Evolutionary conservation across 2,113 vertebrate genomes (phyloP).

Genomic region (Syngnathus floridae): DNA sequence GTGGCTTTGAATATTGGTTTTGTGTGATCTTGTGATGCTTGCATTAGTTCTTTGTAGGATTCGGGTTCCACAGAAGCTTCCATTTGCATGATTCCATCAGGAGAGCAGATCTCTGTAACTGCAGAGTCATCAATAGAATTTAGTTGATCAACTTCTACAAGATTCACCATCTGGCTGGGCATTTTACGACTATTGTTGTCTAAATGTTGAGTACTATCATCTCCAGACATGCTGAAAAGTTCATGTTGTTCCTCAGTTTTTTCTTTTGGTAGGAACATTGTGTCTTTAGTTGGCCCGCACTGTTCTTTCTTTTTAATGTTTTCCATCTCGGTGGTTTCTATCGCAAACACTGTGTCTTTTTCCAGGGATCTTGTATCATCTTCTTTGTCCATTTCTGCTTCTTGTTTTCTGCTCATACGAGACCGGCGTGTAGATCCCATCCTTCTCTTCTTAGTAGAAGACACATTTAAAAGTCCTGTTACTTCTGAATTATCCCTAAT

Average conservation of each 20-base stretch:
- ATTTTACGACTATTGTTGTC: not conserved
- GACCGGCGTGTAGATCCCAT: slow-evolving; percentile 51
- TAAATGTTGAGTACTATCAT: not conserved
- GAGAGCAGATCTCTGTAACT: not conserved
- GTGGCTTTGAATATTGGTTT: not conserved
- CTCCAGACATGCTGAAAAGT: not conserved
- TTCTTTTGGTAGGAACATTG: not conserved
- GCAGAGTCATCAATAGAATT: not conserved
- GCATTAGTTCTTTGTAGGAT: not conserved
- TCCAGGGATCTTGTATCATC: not conserved
- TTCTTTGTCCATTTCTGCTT: slow-evolving; percentile 13
- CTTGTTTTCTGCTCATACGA: slow-evolving; percentile 18
- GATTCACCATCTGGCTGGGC: not conserved
- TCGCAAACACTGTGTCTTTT: too few species aligned
- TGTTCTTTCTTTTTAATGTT: too few species aligned
- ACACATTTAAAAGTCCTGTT: not conserved
- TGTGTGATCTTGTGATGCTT: slow-evolving; percentile 1
- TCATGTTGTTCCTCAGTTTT: not conserved
- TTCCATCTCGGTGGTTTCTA: too few species aligned
- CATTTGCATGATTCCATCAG: not conserved
- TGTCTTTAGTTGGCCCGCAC: not conserved
- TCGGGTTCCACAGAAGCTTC: not conserved
- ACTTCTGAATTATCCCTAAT: not conserved
- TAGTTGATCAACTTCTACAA: not conserved
- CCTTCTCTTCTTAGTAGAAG: slow-evolving; percentile 41